Percentiles rank a stretch among this genome's conserved stretches.
Evolutionary conservation across 2,888 invertebrate species (phyloP).

Genomic region (Rotaria sp.): DNA sequence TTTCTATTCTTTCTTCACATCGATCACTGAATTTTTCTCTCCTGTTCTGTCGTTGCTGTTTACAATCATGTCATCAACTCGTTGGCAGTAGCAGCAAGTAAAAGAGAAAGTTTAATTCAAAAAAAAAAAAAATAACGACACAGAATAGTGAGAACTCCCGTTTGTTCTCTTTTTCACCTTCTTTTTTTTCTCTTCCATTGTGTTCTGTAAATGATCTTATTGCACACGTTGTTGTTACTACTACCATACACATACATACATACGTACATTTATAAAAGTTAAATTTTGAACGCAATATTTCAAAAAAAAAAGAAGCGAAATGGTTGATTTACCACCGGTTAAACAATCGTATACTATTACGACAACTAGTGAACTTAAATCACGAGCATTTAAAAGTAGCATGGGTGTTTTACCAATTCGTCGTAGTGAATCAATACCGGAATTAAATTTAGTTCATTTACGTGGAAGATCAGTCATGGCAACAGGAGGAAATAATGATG

Average conservation of each 20-base stretch:
- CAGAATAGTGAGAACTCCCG: background rate
- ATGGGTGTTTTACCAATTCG: slow-evolving; percentile 27
- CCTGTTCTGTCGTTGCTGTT: slow-evolving; percentile 2
- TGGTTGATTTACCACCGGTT: background rate
- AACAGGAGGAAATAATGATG: background rate
- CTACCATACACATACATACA: background rate
- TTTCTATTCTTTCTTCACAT: background rate
- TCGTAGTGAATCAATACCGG: slow-evolving; percentile 14
- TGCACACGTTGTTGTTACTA: background rate
- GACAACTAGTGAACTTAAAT: background rate
- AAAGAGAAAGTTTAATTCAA: background rate
- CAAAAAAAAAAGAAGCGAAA: background rate
- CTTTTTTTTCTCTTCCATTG: background rate
- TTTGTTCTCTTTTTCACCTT: slow-evolving; percentile 5
- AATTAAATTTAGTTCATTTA: slow-evolving; percentile 28
- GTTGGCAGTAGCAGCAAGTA: background rate
- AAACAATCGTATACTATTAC: background rate
- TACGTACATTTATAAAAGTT: too few species aligned
- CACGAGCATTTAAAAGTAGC: background rate
- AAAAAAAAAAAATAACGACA: background rate
- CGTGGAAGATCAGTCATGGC: slow-evolving; percentile 7
- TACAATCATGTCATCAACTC: background rate
- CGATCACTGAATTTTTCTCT: background rate
- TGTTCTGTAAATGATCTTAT: slow-evolving; percentile 5
- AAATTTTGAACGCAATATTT: background rate